A percentile compares a stretch with the other conserved stretches of the same genome.
Conservation (phyloP, 2,113 vertebrate species). For the Gnathonemus echidnorhynchus region DNA sequence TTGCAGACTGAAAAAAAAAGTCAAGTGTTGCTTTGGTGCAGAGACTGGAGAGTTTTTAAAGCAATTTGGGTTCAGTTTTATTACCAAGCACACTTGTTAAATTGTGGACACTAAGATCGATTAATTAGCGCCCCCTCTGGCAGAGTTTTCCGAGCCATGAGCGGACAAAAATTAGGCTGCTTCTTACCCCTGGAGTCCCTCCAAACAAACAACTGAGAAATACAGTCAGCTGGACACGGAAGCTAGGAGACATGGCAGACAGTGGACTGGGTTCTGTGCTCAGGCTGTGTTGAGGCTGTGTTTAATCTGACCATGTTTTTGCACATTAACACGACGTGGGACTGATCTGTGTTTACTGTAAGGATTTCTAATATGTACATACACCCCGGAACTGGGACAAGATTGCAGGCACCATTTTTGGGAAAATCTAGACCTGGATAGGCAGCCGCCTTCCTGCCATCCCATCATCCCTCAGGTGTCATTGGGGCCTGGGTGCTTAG, state of each 20-base stretch:
- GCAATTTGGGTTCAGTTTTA: background rate
- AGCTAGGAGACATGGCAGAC: background rate
- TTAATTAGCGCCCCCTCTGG: background rate
- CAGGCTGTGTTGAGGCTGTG: background rate
- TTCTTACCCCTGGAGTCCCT: background rate
- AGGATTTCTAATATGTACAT: background rate
- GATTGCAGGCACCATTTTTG: background rate
- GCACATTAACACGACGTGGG: background rate
- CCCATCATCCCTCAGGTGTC: background rate
- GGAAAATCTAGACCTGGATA: background rate
- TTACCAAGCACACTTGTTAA: background rate
- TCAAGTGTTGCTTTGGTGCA: background rate
- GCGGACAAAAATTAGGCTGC: background rate
- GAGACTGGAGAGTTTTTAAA: background rate
- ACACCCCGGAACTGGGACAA: background rate
- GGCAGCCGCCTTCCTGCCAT: background rate
- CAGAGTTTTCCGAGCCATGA: background rate
- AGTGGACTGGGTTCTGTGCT: background rate
- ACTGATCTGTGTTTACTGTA: background rate
- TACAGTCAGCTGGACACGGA: background rate
- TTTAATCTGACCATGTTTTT: background rate
- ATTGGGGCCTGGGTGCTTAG: background rate
- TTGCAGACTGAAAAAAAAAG: background rate
- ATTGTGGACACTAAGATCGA: background rate
- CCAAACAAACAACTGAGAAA: background rate